phyloP scores from a whole-genome alignment of 2,113 vertebrate genomes.

The Pteronura brasiliensis region DNA sequence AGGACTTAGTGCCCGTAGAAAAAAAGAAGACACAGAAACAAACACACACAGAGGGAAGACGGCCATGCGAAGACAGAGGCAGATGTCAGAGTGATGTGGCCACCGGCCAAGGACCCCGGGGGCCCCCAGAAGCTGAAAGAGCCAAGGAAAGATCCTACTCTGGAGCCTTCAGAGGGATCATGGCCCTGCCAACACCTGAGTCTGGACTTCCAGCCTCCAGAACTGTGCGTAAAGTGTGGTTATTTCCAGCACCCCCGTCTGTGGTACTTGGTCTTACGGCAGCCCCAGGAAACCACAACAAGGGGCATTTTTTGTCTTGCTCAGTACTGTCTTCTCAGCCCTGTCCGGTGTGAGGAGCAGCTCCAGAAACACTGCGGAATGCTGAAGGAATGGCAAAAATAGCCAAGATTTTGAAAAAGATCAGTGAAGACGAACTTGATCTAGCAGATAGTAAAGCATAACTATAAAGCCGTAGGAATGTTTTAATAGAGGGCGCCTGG shows the following conservation, averaged over 20 bases:
- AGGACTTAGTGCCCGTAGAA: background rate
- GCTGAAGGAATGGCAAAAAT: background rate
- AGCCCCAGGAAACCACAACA: background rate
- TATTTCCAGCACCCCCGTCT: background rate
- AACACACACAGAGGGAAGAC: background rate
- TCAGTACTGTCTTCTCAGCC: background rate
- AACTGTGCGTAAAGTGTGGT: background rate
- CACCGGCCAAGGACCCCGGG: accelerated
- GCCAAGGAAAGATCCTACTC: background rate
- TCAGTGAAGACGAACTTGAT: background rate
- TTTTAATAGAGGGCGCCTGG: background rate
- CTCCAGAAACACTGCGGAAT: background rate
- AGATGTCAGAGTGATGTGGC: background rate
- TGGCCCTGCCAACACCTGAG: background rate
- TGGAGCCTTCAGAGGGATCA: background rate
- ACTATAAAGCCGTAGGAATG: accelerated
- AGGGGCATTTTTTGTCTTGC: accelerated
- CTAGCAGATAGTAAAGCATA: background rate
- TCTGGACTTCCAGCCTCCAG: background rate
- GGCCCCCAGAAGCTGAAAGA: background rate
- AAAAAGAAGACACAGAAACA: background rate
- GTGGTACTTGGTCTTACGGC: accelerated
- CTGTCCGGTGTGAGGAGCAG: background rate
- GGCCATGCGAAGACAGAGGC: background rate
- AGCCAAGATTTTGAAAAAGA: background rate